Conservation (phyloP, 1,140 invertebrate genomes). For the Drosophila chauvacae region DNA sequence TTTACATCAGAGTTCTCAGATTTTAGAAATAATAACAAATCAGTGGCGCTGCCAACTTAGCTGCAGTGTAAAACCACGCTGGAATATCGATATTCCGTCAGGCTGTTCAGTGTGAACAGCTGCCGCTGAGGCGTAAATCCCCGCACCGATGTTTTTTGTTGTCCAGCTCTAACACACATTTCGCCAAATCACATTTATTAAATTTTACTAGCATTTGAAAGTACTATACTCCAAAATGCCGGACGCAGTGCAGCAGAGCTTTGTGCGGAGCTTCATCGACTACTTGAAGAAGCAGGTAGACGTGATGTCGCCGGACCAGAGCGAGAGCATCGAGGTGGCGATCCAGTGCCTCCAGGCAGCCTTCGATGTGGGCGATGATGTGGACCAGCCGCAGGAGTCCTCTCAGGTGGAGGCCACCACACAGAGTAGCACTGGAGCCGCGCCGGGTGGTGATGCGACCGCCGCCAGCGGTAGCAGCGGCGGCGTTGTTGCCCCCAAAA, state of each 20-base stretch:
- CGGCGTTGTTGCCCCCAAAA: slow-evolving; percentile 60
- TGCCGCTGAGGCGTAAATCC: too few relatives aligned
- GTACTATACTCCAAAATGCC: slow-evolving; percentile 49
- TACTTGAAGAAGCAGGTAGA: slow-evolving; percentile 78
- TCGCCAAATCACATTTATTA: slow-evolving; percentile 38
- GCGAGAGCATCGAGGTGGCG: slow-evolving; percentile 91
- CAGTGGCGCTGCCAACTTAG: not conserved
- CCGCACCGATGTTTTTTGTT: slow-evolving; percentile 1
- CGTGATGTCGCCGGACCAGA: slow-evolving; percentile 86
- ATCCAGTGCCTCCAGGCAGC: slow-evolving; percentile 93
- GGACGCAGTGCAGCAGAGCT: slow-evolving; percentile 77
- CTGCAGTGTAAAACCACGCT: slow-evolving; percentile 22
- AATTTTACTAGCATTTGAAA: not conserved
- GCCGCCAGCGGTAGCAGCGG: slow-evolving; percentile 54
- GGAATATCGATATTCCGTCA: not conserved
- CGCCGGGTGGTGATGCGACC: slow-evolving; percentile 23
- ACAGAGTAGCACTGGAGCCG: slow-evolving; percentile 34
- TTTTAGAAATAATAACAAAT: not conserved
- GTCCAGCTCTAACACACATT: slow-evolving; percentile 20
- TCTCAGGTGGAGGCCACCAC: slow-evolving; percentile 30
- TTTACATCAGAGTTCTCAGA: not conserved
- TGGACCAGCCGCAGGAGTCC: slow-evolving; percentile 70
- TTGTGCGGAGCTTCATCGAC: slow-evolving; percentile 76
- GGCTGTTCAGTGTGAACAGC: not conserved
- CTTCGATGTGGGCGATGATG: slow-evolving; percentile 87